Conservation (phyloP, 1,140 invertebrate species). For the Caenorhabditis brenneri region DNA sequence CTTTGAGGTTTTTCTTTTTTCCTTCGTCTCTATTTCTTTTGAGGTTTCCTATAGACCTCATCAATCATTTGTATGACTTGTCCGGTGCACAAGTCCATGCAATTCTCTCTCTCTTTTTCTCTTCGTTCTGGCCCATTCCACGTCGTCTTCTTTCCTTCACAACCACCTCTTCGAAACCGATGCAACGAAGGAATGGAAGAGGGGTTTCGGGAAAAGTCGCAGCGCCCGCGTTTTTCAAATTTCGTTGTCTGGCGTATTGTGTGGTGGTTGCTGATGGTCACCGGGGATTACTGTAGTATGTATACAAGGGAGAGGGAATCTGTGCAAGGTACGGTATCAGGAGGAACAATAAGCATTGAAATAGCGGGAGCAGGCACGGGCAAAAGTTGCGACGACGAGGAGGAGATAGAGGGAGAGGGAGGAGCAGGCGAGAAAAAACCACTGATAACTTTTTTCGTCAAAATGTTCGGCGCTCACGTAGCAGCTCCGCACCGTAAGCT, state of each 20-base stretch:
- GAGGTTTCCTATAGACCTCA: slow-evolving; percentile 26
- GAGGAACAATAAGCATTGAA: background rate
- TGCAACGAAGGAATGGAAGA: too few relatives aligned
- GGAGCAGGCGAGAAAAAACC: background rate
- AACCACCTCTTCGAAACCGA: background rate
- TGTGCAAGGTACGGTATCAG: slow-evolving; percentile 22
- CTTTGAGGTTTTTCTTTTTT: too few relatives aligned
- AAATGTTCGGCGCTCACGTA: slow-evolving; percentile 25
- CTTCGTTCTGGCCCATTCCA: background rate
- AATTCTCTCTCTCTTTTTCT: background rate
- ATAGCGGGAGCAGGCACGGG: background rate
- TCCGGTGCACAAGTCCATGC: slow-evolving; percentile 33
- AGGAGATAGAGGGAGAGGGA: background rate
- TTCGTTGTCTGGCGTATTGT: background rate
- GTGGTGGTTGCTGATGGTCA: background rate
- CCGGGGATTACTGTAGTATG: slow-evolving; percentile 11
- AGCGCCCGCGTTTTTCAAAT: slow-evolving; percentile 31
- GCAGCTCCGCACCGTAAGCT: background rate
- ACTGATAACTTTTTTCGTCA: slow-evolving; percentile 12
- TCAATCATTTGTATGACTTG: slow-evolving; percentile 43
- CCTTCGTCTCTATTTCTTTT: background rate
- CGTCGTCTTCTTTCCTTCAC: background rate
- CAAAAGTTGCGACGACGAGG: background rate
- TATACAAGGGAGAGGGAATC: background rate
- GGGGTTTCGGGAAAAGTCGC: background rate